Evolutionary conservation across 1,140 invertebrate genomes (phyloP).

Genomic region (Acromyrmex charruanus): DNA sequence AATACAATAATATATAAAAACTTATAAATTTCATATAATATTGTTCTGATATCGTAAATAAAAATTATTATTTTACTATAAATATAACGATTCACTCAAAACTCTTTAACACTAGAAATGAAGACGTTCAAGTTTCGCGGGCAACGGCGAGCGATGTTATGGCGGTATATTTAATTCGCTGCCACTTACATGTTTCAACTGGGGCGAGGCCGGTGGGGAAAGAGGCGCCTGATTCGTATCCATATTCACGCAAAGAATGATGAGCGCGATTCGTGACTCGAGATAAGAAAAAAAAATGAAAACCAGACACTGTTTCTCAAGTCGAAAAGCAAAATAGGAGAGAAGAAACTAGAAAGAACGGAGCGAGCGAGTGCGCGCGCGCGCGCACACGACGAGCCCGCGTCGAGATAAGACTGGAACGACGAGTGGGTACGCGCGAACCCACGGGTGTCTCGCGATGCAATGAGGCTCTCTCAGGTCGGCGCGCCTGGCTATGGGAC

Average conservation of each 20-base stretch:
- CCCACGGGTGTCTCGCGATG: slow-evolving; percentile 76
- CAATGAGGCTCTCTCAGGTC: slow-evolving; percentile 82
- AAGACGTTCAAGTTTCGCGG: slow-evolving; percentile 78
- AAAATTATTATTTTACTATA: not conserved
- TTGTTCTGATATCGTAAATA: no score
- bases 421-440: slow-evolving; percentile 58
- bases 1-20: not conserved
- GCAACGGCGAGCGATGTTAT: slow-evolving; percentile 40
- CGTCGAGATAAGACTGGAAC: slow-evolving; percentile 61
- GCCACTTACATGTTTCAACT: slow-evolving; percentile 87
- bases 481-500: slow-evolving; percentile 67
- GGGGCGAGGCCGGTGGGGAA: slow-evolving; percentile 88
- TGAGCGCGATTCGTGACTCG: slow-evolving; percentile 13
- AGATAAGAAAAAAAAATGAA: slow-evolving; percentile 9
- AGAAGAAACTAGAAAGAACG: not conserved
- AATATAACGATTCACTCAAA: not conserved
- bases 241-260: slow-evolving; percentile 65
- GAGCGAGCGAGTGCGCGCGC: not conserved
- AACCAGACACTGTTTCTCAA: not conserved
- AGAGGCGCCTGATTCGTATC: slow-evolving; percentile 81
- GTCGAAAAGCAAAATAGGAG: not conserved
- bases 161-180: slow-evolving; percentile 75
- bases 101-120: not conserved
- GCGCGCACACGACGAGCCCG: not conserved
- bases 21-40: not conserved